Conservation (phyloP, 2,888 invertebrate species). For the Ichneumoninae sp. region DNA sequence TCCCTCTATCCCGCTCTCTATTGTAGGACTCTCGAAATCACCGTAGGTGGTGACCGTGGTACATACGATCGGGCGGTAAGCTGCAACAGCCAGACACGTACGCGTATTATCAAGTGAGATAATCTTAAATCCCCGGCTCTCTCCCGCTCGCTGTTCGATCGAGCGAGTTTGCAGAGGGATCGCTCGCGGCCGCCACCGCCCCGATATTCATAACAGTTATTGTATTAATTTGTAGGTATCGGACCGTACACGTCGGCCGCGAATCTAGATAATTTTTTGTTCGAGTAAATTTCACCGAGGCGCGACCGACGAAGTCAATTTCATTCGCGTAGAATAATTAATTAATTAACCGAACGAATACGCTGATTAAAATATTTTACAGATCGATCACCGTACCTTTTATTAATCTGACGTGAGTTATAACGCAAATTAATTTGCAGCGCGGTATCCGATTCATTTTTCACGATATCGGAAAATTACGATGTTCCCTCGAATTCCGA, state of each 20-base stretch:
- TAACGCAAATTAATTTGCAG: not conserved
- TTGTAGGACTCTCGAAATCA: conserved; percentile 56
- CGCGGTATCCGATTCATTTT: not conserved
- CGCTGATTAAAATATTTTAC: not conserved
- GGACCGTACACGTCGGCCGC: not conserved
- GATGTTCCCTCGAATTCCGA: not conserved
- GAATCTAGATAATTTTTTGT: not conserved
- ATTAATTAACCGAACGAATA: not conserved
- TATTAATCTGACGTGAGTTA: not conserved
- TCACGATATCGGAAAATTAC: not conserved
- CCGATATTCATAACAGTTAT: conserved; percentile 42
- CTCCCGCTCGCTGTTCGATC: conserved; percentile 34
- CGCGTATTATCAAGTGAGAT: conserved; percentile 65
- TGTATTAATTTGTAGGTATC: conserved; percentile 14
- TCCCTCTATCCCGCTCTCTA: conserved; percentile 57
- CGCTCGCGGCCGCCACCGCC: conserved; percentile 23
- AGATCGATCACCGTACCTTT: not conserved
- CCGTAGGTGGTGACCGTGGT: conserved; percentile 65
- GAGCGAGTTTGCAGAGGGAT: conserved; percentile 45
- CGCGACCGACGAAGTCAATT: not conserved
- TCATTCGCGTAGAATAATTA: not conserved
- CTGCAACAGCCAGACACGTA: conserved; percentile 57
- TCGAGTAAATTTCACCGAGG: not conserved
- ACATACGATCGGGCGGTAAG: conserved; percentile 58
- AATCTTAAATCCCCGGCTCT: conserved; percentile 54